Percentiles rank a stretch among this genome's conserved stretches.
Conservation (phyloP, 1,140 invertebrate genomes). For the Drosophila willistoni region DNA sequence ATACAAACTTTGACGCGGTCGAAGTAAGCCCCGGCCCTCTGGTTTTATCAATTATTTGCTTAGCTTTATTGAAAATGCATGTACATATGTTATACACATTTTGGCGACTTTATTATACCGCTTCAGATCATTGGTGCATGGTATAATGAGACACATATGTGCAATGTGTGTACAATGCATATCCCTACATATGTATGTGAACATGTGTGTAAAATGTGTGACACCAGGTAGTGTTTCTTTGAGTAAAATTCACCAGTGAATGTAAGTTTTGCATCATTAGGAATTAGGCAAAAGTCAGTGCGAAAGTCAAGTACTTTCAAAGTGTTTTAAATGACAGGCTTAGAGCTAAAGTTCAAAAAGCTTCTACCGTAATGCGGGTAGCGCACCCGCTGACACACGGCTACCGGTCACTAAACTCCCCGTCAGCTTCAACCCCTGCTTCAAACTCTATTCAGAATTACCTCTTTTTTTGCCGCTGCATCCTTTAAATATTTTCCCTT, state of each 20-base stretch:
- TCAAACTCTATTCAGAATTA: constrained; percentile 31
- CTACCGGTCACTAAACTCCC: neutral
- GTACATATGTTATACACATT: no score
- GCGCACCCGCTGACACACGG: constrained; percentile 8
- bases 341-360: constrained; percentile 44
- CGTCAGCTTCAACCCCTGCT: constrained; percentile 14
- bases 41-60: no score
- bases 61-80: no score
- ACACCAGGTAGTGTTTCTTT: constrained; percentile 26
- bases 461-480: constrained; percentile 35
- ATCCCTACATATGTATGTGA: no score
- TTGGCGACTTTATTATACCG: no score
- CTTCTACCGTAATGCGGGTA: constrained; percentile 41
- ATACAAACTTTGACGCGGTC: no score
- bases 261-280: constrained; percentile 54
- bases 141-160: no score
- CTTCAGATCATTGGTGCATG: no score
- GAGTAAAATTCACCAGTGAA: constrained; percentile 35
- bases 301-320: constrained; percentile 58
- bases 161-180: no score
- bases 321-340: constrained; percentile 53
- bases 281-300: constrained; percentile 63
- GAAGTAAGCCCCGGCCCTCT: no score
- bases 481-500: constrained; percentile 67
- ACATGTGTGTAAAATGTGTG: neutral